A percentile compares a stretch with the other conserved stretches of the same genome.
Conservation (phyloP, 2,888 invertebrate genomes). For the Tipula confusa region DNA sequence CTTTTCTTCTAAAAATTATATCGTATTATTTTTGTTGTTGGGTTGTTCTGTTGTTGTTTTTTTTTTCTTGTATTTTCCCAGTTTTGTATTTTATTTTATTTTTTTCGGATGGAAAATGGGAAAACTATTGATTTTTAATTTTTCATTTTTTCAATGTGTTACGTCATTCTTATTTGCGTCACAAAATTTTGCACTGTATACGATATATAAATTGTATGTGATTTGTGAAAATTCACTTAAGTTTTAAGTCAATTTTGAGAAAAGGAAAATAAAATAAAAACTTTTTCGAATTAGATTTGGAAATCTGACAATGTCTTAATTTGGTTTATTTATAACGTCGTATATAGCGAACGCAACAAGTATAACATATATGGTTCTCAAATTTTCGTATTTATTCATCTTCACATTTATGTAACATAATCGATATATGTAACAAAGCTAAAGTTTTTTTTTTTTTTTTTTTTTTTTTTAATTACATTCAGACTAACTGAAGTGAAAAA, state of each 20-base stretch:
- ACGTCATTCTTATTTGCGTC: neutral
- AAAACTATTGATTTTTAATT: constrained; percentile 21
- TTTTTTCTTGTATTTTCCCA: neutral
- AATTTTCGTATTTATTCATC: no score
- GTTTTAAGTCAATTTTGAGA: no score
- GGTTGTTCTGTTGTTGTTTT: neutral
- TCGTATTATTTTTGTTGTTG: neutral
- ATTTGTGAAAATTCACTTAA: no score
- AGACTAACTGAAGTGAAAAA: neutral
- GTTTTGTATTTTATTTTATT: neutral
- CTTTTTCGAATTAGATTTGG: no score
- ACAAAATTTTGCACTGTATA: neutral
- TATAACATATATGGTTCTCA: no score
- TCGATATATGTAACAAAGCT: no score
- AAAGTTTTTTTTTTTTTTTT: neutral
- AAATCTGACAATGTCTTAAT: no score
- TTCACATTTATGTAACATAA: no score
- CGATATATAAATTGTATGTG: neutral
- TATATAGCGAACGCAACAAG: no score
- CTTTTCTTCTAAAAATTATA: neutral
- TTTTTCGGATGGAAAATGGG: neutral
- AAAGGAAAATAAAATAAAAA: no score
- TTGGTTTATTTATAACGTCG: no score
- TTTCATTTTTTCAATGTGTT: neutral
- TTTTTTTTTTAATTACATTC: neutral